A percentile compares a stretch with the other conserved stretches of the same genome.
Evolutionary conservation across 2,888 invertebrate genomes (phyloP).

Genomic region (Meloe dianella): DNA sequence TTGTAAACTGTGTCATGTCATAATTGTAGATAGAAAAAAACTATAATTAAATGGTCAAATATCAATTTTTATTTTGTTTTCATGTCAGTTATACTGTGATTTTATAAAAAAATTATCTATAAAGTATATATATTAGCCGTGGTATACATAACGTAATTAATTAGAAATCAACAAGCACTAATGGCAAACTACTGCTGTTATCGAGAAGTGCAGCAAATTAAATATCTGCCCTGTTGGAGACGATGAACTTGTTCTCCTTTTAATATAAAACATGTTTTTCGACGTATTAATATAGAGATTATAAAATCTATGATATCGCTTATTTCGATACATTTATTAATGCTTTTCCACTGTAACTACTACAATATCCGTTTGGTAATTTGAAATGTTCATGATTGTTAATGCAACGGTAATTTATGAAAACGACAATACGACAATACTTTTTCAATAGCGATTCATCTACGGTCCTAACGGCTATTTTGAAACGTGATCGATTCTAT

Average conservation of each 20-base stretch:
- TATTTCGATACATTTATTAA: not conserved
- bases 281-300: not conserved
- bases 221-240: conserved; percentile 21
- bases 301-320: not conserved
- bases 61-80: not conserved
- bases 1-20: conserved; percentile 5
- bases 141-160: conserved; percentile 15
- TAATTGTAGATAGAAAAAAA: not conserved
- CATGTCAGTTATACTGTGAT: not conserved
- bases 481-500: conserved; percentile 1
- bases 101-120: not conserved
- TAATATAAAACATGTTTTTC: conserved; percentile 22
- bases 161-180: conserved; percentile 25
- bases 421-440: not conserved
- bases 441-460: not conserved
- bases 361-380: not conserved
- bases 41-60: conserved; percentile 2
- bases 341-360: not conserved
- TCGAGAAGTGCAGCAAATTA: conserved; percentile 18
- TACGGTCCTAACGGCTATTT: conserved; percentile 7
- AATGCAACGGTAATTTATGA: conserved; percentile 5
- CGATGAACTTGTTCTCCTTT: conserved; percentile 28
- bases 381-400: not conserved
- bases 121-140: not conserved
- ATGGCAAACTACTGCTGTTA: conserved; percentile 24